Conservation (phyloP, 2,797 vertebrate genomes). For the Astyanax mexicanus region DNA sequence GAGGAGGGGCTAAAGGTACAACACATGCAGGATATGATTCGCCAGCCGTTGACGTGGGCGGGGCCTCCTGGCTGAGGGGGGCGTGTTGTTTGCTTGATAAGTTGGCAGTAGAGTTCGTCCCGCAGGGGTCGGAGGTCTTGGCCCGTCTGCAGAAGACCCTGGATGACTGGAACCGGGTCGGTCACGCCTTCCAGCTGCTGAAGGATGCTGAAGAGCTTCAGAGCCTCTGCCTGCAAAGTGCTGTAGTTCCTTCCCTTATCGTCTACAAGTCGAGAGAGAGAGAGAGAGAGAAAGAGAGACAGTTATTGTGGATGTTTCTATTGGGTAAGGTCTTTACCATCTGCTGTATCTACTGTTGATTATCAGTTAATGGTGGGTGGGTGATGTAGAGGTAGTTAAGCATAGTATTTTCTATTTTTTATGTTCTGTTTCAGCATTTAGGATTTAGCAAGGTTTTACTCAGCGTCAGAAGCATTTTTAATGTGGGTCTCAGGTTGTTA, state of each 20-base stretch:
- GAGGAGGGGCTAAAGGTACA: slow-evolving; percentile 90
- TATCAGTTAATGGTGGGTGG: no score
- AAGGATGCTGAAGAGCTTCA: slow-evolving; percentile 92
- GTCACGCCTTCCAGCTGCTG: slow-evolving; percentile 91
- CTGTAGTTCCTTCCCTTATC: slow-evolving; percentile 87
- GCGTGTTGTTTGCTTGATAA: slow-evolving; percentile 94
- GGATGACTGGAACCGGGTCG: slow-evolving; percentile 89
- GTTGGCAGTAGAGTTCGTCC: slow-evolving; percentile 96
- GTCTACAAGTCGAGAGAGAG: slow-evolving; percentile 69
- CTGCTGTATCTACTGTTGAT: no score
- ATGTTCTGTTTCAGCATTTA: no score
- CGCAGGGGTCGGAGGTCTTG: slow-evolving; percentile 90
- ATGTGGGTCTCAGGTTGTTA: no score
- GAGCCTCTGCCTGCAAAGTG: slow-evolving; percentile 92
- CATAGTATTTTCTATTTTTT: no score
- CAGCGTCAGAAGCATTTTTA: no score
- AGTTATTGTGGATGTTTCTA: neutral
- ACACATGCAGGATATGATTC: slow-evolving; percentile 91
- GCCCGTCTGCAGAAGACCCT: slow-evolving; percentile 90
- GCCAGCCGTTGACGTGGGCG: slow-evolving; percentile 90
- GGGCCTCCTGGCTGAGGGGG: slow-evolving; percentile 81
- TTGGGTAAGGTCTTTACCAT: no score
- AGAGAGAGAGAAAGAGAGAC: neutral
- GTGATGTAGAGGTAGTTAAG: no score
- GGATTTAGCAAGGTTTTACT: no score